Percentiles rank a stretch among this genome's conserved stretches.
phyloP scores from a whole-genome alignment of 2,888 invertebrate genomes.

The Zeuzera pyrina region DNA sequence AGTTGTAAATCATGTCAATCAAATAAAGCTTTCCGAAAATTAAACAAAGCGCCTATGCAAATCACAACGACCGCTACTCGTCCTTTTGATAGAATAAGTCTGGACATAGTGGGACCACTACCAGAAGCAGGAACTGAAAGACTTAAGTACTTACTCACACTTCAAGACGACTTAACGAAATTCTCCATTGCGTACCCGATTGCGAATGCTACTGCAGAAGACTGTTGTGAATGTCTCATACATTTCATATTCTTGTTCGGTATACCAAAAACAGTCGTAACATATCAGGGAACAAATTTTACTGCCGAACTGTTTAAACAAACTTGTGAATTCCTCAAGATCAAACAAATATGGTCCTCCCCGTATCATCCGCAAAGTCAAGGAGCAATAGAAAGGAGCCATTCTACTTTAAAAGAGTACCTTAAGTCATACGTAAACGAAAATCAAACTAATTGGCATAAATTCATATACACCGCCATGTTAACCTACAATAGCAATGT shows the following conservation, averaged over 20 bases:
- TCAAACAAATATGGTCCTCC: constrained; percentile 10
- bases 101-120: constrained; percentile 17
- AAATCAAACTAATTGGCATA: constrained; percentile 19
- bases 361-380: constrained; percentile 16
- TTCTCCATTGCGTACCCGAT: constrained; percentile 14
- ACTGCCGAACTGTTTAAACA: constrained; percentile 12
- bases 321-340: constrained; percentile 6
- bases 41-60: constrained; percentile 18
- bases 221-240: constrained; percentile 11
- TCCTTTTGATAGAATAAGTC: constrained; percentile 4
- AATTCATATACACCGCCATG: constrained; percentile 19
- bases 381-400: constrained; percentile 18
- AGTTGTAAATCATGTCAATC: constrained; percentile 6
- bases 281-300: constrained; percentile 12
- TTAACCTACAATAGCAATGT: constrained; percentile 16
- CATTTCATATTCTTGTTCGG: constrained; percentile 14
- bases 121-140: constrained; percentile 11
- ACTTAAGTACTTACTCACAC: constrained; percentile 13
- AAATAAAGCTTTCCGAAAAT: constrained; percentile 12
- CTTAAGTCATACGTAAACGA: constrained; percentile 20
- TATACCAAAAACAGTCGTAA: constrained; percentile 11
- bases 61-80: constrained; percentile 17
- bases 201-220: constrained; percentile 9
- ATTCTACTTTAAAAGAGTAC: constrained; percentile 23
- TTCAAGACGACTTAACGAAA: constrained; percentile 17